These are phyloP conservation scores for Napeogenes inachia DNA, from an alignment of 2,888 invertebrate genomes.

Conservation along the genomic window DNA sequence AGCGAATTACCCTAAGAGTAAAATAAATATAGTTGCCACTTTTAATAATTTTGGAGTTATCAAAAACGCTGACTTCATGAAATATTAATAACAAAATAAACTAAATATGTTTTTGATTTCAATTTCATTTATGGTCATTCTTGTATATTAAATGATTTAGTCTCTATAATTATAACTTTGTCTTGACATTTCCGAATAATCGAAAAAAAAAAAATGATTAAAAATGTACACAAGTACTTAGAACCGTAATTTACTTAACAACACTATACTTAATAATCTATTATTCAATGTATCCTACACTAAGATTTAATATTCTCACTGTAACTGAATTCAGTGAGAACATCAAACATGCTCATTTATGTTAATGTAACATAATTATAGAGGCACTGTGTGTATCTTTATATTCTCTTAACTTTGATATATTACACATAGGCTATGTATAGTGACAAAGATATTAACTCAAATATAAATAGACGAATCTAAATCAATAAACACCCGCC, in stretches of 20 bases:
- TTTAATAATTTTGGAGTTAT: constrained; percentile 10
- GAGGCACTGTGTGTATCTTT: constrained; percentile 77
- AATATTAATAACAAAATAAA: too few species aligned
- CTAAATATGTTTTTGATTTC: too few species aligned
- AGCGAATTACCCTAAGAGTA: constrained; percentile 24
- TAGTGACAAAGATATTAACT: constrained; percentile 29
- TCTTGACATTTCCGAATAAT: constrained; percentile 14
- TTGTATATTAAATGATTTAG: too few species aligned
- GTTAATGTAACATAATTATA: constrained; percentile 79
- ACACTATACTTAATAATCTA: constrained; percentile 58
- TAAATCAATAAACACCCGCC: constrained; percentile 24
- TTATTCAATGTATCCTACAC: constrained; percentile 66
- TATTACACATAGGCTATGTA: constrained; percentile 30
- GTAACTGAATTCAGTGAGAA: constrained; percentile 54
- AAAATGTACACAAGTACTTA: constrained; percentile 56
- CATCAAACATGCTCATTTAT: constrained; percentile 74
- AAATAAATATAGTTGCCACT: constrained; percentile 48
- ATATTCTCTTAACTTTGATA: constrained; percentile 29
- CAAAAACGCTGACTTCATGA: too few species aligned
- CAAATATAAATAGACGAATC: constrained; percentile 31
- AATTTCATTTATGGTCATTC: neutral
- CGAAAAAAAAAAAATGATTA: constrained; percentile 33
- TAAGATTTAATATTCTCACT: constrained; percentile 69
- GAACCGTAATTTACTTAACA: constrained; percentile 55
- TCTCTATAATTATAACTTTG: too few species aligned